Evolutionary conservation across 1,140 invertebrate genomes (phyloP), one percentile per base, ranked within the genome.

Genomic region (Lasioglossum baleicum): DNA sequence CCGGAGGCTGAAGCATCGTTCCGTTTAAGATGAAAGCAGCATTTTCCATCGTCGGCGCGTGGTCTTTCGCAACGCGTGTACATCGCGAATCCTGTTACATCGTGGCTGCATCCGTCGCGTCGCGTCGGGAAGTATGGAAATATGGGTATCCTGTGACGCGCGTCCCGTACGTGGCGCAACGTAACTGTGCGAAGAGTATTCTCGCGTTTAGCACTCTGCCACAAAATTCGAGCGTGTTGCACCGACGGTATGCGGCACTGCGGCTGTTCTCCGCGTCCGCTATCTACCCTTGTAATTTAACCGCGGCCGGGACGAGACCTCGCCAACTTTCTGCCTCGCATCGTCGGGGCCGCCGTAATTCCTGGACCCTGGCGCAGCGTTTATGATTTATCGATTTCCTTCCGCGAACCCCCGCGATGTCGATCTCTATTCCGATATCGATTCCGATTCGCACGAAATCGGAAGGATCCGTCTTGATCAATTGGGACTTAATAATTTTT

Each of bases 271-370:
- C 17, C n/a, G 44, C 48, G 26, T 53, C 7, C 64, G 71, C 56
- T n/a, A 11, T 44, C 22, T 51, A 60, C 17, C 58, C 58, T 35
- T 64, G 67, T 83, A 83, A 83, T 82, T 83, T 71, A 63, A 76
- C 13, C 48, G 44, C 10, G 31, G 58, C 26, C 82, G 35, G 35
- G 2, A 35, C 61, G n/a, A 35, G 35, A 63, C 31, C 65, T 64
- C 35, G 35, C 35, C 15, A 80, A 64, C 44, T 68, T 81, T 76
- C 56, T 44, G 8, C 44, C 44, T 8, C 7, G 44, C 44, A 44
- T 44, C 7, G 44, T 44, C 11, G 8, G 44, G 8, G 44, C 11
- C 44, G 44, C 1, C 44, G 44, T 44, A 44, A 1, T 11, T 8
- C 44, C 8, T 44, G 8, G 44, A 44, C 8, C 7, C 44, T 8